Evolutionary conservation across 2,888 invertebrate species (phyloP).

Genomic region (Smittia sp.): DNA sequence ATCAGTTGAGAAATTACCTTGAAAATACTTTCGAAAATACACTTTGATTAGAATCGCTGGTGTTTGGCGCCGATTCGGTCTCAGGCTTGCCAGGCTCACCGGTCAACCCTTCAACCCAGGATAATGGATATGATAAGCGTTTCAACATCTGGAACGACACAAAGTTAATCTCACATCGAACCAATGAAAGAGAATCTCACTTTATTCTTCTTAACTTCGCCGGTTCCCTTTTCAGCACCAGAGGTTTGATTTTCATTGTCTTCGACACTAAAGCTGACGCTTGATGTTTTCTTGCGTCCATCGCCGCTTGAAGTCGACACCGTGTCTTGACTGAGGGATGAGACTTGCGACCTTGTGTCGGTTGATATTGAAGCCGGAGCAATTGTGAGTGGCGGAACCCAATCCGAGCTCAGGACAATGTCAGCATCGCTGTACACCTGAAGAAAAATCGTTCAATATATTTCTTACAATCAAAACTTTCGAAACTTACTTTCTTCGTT

Average conservation of each 20-base stretch:
- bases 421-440: constrained; percentile 82
- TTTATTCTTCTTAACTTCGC: constrained; percentile 71
- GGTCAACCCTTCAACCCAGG: constrained; percentile 87
- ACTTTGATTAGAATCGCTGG: constrained; percentile 62
- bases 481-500: constrained; percentile 49
- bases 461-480: constrained; percentile 10
- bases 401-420: constrained; percentile 80
- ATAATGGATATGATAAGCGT: constrained; percentile 83
- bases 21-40: constrained; percentile 90
- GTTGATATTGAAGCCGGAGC: constrained; percentile 65
- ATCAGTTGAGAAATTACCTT: constrained; percentile 61
- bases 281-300: constrained; percentile 66
- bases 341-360: constrained; percentile 53
- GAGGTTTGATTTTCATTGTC: constrained; percentile 54
- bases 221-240: constrained; percentile 44
- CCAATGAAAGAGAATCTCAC: constrained; percentile 50
- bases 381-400: constrained; percentile 82
- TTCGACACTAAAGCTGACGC: constrained; percentile 70
- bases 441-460: too few species aligned
- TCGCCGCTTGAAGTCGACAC: constrained; percentile 50
- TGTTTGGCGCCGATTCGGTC: constrained; percentile 53
- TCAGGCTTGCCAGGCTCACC: constrained; percentile 58
- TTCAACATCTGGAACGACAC: constrained; percentile 78
- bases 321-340: constrained; percentile 49
- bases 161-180: too few species aligned